phyloP scores from a whole-genome alignment of 2,797 vertebrate genomes.

The Peromyscus attwateri region DNA sequence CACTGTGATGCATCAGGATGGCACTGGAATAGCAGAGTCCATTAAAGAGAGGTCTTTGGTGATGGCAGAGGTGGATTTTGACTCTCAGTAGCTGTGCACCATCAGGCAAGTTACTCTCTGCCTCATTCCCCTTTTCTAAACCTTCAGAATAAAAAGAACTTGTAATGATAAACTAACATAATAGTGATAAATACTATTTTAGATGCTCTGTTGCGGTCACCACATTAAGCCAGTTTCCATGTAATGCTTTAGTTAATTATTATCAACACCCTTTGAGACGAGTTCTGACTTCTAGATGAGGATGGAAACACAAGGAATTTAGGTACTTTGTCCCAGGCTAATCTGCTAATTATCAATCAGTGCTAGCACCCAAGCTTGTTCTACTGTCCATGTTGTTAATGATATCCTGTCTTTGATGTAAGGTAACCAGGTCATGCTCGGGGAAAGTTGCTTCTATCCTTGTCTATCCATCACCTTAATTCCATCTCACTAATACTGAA shows the following conservation, averaged over 20 bases:
- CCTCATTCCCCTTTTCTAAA: neutral
- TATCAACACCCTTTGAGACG: neutral
- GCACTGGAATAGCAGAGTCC: neutral
- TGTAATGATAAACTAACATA: neutral
- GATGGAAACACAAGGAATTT: neutral
- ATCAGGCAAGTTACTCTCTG: neutral
- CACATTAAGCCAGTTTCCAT: neutral
- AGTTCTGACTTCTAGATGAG: neutral
- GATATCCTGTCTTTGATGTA: neutral
- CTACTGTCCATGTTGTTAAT: neutral
- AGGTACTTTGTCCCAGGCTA: neutral
- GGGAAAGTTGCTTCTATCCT: neutral
- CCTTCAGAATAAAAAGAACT: neutral
- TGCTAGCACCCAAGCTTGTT: neutral
- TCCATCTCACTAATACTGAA: neutral
- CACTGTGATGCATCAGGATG: neutral
- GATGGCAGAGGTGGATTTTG: neutral
- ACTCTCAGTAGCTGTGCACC: neutral
- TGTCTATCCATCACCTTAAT: neutral
- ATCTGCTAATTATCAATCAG: neutral
- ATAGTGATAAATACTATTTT: neutral
- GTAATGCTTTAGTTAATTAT: constrained; percentile 13
- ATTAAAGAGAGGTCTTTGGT: neutral
- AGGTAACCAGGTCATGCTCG: neutral
- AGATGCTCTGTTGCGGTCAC: neutral